Conservation (phyloP, 2,113 vertebrate genomes). For the Oxyura jamaicensis region DNA sequence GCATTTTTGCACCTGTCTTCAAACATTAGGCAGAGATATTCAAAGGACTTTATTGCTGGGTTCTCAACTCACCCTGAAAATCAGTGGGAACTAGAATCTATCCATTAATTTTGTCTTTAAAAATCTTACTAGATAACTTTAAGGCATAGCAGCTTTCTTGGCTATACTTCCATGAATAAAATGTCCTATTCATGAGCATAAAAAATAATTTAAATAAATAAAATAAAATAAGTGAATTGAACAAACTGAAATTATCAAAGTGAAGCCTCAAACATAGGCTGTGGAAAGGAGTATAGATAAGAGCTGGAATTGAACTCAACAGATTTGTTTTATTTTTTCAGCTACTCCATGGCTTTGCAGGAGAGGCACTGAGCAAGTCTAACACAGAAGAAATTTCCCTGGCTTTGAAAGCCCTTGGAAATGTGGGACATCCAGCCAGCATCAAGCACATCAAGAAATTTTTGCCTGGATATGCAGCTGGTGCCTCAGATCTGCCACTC, state of each 20-base stretch:
- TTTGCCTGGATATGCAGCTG: constrained; percentile 57
- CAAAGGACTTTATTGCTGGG: background rate
- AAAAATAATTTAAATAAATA: constrained; percentile 20
- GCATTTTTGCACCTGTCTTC: background rate
- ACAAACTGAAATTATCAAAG: constrained; percentile 31
- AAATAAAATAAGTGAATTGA: constrained; percentile 41
- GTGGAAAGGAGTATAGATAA: constrained; percentile 7
- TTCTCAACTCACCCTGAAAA: background rate
- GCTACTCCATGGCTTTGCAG: constrained; percentile 67
- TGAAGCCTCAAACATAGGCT: background rate
- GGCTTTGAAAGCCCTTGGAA: constrained; percentile 70
- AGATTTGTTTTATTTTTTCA: constrained; percentile 42
- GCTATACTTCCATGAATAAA: constrained; percentile 49
- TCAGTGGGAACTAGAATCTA: background rate
- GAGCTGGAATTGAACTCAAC: constrained; percentile 14
- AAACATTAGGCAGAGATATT: background rate
- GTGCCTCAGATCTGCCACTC: constrained; percentile 9
- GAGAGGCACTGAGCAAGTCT: constrained; percentile 41
- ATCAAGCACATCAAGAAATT: constrained; percentile 73
- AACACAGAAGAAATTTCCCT: constrained; percentile 58
- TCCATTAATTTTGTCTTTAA: background rate
- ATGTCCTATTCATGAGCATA: constrained; percentile 48
- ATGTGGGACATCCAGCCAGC: constrained; percentile 59
- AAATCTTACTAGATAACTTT: constrained; percentile 1
- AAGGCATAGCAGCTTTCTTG: background rate